Percentiles rank a stretch among this genome's conserved stretches.
phyloP scores from a whole-genome alignment of 2,113 vertebrate genomes.

The Pristiophorus japonicus region DNA sequence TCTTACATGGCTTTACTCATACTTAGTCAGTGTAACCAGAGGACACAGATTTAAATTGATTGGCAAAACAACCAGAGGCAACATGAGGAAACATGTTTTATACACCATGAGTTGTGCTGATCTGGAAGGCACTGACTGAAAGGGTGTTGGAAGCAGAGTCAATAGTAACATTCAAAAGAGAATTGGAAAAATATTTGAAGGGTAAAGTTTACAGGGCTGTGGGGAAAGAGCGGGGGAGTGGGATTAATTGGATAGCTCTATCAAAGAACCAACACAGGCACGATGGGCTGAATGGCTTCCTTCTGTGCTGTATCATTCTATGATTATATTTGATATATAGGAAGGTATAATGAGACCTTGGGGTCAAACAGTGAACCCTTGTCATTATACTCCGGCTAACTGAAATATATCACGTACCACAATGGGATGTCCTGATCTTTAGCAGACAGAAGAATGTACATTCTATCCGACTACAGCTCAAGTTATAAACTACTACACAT shows the following conservation, averaged over 20 bases:
- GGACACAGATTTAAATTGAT: too few species aligned
- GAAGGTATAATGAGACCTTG: neutral
- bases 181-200: neutral
- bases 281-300: neutral
- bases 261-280: neutral
- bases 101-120: too few species aligned
- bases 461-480: neutral
- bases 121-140: too few species aligned
- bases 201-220: neutral
- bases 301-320: neutral
- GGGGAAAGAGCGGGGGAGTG: neutral
- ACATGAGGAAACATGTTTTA: too few species aligned
- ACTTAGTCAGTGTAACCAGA: neutral
- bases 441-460: neutral
- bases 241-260: neutral
- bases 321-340: neutral
- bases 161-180: neutral
- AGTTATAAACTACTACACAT: neutral
- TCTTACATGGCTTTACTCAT: neutral
- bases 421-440: neutral
- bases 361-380: neutral
- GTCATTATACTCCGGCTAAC: neutral
- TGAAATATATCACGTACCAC: neutral
- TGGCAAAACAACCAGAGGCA: too few species aligned
- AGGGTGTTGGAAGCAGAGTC: neutral